A percentile compares a stretch with the other conserved stretches of the same genome.
phyloP scores from a whole-genome alignment of 2,113 vertebrate species.

The Sporophila hypoxantha region DNA sequence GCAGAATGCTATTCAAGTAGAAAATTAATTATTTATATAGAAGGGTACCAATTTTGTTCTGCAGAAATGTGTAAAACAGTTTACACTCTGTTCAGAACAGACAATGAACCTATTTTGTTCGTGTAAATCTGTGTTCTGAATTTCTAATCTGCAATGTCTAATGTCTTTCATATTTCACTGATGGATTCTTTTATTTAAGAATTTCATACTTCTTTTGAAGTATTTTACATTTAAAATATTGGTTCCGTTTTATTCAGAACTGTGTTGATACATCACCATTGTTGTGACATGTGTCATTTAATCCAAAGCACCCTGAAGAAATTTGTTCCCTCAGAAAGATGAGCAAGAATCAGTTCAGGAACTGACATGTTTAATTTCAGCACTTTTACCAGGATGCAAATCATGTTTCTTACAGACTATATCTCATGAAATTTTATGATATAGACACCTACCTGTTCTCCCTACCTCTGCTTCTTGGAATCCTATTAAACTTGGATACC shows the following conservation, averaged over 20 bases:
- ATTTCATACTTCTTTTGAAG: not conserved
- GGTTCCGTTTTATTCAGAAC: not conserved
- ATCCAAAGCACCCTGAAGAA: not conserved
- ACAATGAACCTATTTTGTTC: not conserved
- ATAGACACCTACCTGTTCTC: not conserved
- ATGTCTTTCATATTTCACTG: not conserved
- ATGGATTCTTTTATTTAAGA: not conserved
- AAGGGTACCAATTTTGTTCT: not conserved
- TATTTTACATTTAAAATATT: not conserved
- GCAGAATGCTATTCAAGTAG: conserved; percentile 20
- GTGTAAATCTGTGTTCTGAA: not conserved
- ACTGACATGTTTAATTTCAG: not conserved
- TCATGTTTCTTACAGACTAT: not conserved
- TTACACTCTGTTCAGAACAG: not conserved
- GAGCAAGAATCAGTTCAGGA: not conserved
- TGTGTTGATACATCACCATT: not conserved
- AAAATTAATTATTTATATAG: conserved; percentile 28
- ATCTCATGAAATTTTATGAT: not conserved
- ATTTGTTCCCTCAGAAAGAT: not conserved
- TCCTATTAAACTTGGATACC: not conserved
- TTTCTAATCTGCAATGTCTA: not conserved
- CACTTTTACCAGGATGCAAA: not conserved
- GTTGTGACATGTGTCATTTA: not conserved
- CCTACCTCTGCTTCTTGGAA: not conserved
- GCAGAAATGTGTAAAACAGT: not conserved